These are phyloP conservation scores for Linnaemya vulpina DNA, from an alignment of 2,888 invertebrate genomes.

Conservation along the genomic window DNA sequence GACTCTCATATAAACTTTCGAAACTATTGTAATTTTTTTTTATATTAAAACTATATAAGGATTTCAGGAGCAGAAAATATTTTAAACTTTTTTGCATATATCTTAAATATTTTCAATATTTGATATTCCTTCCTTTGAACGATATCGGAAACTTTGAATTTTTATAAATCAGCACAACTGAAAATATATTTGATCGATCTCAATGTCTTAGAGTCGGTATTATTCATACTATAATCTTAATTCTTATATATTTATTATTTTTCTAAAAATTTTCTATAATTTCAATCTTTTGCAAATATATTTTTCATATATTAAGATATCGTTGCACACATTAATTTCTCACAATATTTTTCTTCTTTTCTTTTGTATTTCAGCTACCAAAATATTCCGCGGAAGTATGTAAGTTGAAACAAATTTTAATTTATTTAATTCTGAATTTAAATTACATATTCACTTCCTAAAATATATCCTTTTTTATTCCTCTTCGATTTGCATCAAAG, in stretches of 20 bases:
- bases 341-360: background rate
- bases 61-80: too few relatives aligned
- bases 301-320: background rate
- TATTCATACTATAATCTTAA: background rate
- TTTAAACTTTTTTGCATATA: too few relatives aligned
- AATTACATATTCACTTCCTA: background rate
- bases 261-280: background rate
- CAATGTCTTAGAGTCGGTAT: too few relatives aligned
- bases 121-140: too few relatives aligned
- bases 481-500: background rate
- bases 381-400: background rate
- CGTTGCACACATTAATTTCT: background rate
- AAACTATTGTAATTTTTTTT: too few relatives aligned
- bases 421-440: background rate
- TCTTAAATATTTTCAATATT: too few relatives aligned
- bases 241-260: background rate
- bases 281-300: background rate
- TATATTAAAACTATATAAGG: too few relatives aligned
- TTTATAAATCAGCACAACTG: too few relatives aligned
- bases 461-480: conserved; percentile 21
- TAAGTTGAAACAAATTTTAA: background rate
- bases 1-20: too few relatives aligned
- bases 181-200: too few relatives aligned
- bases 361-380: background rate
- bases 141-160: too few relatives aligned